Evolutionary conservation across 1,140 invertebrate genomes (phyloP), one percentile per base, ranked within the genome.

Genomic region (Araneus ventricosus): DNA sequence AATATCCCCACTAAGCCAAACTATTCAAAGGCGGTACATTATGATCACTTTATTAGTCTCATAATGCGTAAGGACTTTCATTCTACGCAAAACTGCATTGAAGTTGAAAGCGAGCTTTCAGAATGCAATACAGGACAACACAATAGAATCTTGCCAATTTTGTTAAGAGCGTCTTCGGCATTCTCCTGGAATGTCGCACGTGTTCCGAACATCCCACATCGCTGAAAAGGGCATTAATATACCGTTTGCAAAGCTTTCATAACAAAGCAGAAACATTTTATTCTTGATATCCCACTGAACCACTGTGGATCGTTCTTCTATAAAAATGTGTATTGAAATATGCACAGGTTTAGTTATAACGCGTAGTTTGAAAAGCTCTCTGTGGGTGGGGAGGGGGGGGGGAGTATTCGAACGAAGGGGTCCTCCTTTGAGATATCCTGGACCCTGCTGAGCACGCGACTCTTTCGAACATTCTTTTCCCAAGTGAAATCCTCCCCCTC

Each of bases 191-290:
- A 89, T 79, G 70, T n/a, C 45, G 70, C 88, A 59, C 67, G 88
- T 89, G 88, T 79, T 89, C 88, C 34, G 27, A 88, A 41, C 22
- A n/a, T 24, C 20, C 34, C n/a, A 88, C 24, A 45, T 87, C 57
- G 37, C 30, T 59, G 52, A 57, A 22, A 39, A 57, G 86, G 39
- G 34, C 39, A 70, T 79, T 79, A 79, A 89, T 79, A 89, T 89
- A 79, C 88, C 88, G 88, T 89, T 89, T 70, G 14, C 20, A 37
- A 89, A 27, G n/a, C 4, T 24, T 8, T 37, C 24, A 24, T 89
- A 79, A 89, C 88, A 89, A 89, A 89, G 88, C 57, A 45, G 20
- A 89, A 89, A 89, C 67, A 89, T 79, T 89, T 89, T 39, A 79
- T 79, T 27, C 39, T 45, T 79, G 88, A 57, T 75, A 89, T 37